phyloP scores from a whole-genome alignment of 2,113 vertebrate species.

The Lasiurus borealis region DNA sequence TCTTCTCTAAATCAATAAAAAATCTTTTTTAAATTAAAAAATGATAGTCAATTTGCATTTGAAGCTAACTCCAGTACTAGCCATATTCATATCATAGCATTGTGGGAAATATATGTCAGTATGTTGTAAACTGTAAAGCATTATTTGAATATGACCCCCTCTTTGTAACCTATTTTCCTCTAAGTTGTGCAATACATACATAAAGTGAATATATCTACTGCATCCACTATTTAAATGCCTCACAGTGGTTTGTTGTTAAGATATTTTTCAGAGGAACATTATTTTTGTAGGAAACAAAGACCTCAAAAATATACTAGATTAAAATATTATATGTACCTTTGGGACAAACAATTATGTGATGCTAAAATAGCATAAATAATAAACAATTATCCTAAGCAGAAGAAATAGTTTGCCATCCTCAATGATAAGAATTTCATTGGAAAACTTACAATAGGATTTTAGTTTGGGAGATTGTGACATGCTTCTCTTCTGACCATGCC shows the following conservation, averaged over 20 bases:
- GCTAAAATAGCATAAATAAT: conserved; percentile 33
- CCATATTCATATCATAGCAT: not conserved
- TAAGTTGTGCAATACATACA: not conserved
- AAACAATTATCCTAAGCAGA: conserved; percentile 17
- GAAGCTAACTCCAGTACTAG: not conserved
- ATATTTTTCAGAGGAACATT: not conserved
- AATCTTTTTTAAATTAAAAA: not conserved
- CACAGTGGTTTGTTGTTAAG: not conserved
- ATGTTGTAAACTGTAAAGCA: not conserved
- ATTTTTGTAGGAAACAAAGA: conserved; percentile 3
- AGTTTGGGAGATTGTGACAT: not conserved
- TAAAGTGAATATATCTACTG: not conserved
- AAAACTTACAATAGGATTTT: not conserved
- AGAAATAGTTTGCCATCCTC: not conserved
- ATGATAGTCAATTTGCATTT: not conserved
- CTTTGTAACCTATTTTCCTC: not conserved
- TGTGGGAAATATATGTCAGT: not conserved
- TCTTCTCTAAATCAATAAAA: no score
- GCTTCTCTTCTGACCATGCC: not conserved
- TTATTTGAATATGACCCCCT: not conserved
- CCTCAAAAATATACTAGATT: not conserved
- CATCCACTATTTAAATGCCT: not conserved
- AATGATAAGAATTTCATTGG: not conserved
- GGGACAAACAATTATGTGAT: not conserved
- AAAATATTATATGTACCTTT: conserved; percentile 36